These are phyloP conservation scores for Halcyon badia DNA, from an alignment of 2,797 vertebrate species.

Conservation along the genomic window DNA sequence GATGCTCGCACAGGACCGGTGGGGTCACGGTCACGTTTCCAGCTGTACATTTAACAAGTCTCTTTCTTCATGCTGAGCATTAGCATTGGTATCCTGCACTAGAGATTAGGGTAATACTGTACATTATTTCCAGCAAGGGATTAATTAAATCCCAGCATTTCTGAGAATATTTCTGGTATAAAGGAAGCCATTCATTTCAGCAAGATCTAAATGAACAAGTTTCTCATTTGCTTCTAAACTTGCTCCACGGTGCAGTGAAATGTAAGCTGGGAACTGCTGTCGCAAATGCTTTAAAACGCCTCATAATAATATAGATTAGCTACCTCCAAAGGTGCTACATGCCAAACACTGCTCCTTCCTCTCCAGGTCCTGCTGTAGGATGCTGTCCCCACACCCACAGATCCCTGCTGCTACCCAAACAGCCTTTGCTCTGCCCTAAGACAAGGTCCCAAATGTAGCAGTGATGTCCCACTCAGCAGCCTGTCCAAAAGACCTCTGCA, in stretches of 20 bases:
- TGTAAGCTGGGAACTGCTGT: neutral
- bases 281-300: neutral
- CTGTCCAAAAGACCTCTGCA: neutral
- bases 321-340: neutral
- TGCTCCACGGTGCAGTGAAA: neutral
- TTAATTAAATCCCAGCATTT: conserved; percentile 53
- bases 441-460: neutral
- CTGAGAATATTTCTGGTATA: neutral
- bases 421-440: neutral
- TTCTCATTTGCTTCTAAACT: conserved; percentile 16
- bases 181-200: conserved; percentile 45
- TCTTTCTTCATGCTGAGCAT: neutral
- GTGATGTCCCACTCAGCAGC: neutral
- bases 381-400: neutral
- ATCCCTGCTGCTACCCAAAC: neutral
- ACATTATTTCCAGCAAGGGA: conserved; percentile 49
- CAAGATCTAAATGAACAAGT: neutral
- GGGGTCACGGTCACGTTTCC: neutral
- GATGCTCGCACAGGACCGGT: accelerated
- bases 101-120: conserved; percentile 10
- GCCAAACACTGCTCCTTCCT: neutral
- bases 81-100: conserved; percentile 17
- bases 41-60: neutral
- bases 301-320: neutral
- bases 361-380: neutral